Evolutionary conservation across 1,140 invertebrate species (phyloP).

Genomic region (Achatina immaculata): DNA sequence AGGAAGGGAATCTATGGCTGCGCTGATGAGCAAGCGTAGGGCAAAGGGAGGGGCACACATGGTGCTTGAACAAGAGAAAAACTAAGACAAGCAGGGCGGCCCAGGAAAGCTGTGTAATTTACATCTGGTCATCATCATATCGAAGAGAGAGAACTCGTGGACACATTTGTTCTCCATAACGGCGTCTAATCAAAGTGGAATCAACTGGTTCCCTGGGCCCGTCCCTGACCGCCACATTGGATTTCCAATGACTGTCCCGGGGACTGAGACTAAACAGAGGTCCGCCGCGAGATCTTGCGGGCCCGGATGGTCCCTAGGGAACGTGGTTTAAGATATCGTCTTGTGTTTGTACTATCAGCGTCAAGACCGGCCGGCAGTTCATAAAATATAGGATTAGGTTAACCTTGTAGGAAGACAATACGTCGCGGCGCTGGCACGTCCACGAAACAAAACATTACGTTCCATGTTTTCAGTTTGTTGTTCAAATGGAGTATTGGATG

Average conservation of each 20-base stretch:
- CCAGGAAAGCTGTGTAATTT: background rate
- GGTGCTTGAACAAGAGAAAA: background rate
- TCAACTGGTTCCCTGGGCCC: conserved; percentile 8
- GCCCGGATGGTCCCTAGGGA: background rate
- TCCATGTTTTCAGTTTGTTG: too few relatives aligned
- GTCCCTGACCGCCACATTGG: background rate
- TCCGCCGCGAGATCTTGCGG: background rate
- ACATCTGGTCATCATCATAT: conserved; percentile 19
- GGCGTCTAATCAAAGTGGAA: conserved; percentile 19
- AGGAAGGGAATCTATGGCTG: too few relatives aligned
- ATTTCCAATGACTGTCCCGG: background rate
- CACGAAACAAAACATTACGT: too few relatives aligned
- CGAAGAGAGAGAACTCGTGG: background rate
- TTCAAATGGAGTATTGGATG: too few relatives aligned
- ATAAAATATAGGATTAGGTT: background rate
- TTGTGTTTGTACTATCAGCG: background rate
- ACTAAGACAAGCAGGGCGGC: background rate
- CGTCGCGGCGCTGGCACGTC: too few relatives aligned
- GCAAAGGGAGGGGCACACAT: background rate
- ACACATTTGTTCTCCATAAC: background rate
- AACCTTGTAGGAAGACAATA: too few relatives aligned
- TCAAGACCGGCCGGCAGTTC: too few relatives aligned
- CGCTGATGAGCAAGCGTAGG: background rate
- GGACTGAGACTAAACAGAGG: conserved; percentile 5
- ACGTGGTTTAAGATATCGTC: background rate